Percentiles rank a stretch among this genome's conserved stretches.
Evolutionary conservation across 1,140 invertebrate species (phyloP).

Genomic region (Megalopta genalis): DNA sequence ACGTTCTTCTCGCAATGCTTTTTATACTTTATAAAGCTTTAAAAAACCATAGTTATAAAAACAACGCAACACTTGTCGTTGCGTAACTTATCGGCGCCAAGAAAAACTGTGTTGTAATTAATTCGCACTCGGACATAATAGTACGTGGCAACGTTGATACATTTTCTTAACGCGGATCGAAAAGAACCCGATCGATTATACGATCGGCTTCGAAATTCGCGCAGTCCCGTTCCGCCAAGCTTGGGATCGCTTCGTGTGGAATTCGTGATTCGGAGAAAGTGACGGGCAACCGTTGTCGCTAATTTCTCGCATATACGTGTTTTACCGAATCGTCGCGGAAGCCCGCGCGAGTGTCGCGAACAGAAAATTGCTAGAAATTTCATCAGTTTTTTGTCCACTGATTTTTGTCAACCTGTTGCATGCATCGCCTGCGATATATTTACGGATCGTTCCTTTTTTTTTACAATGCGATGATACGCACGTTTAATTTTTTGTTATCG

Average conservation of each 20-base stretch:
- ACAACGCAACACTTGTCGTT: slow-evolving; percentile 2
- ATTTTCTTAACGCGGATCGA: background rate
- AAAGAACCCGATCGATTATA: background rate
- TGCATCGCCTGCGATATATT: slow-evolving; percentile 33
- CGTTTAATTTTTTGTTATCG: background rate
- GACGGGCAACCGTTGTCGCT: slow-evolving; percentile 24
- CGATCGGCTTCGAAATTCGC: too few relatives aligned
- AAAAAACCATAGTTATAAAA: slow-evolving; percentile 26
- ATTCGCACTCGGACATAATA: background rate
- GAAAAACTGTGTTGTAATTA: slow-evolving; percentile 23
- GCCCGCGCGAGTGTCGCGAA: background rate
- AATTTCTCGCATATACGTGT: slow-evolving; percentile 16
- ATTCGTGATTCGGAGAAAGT: slow-evolving; percentile 54
- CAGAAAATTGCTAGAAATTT: slow-evolving; percentile 29
- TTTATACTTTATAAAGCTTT: slow-evolving; percentile 21
- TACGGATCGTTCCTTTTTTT: background rate
- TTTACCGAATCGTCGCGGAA: slow-evolving; percentile 10
- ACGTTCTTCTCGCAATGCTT: background rate
- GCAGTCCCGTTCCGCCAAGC: background rate
- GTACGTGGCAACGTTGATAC: background rate
- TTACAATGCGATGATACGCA: background rate
- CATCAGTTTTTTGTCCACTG: slow-evolving; percentile 25
- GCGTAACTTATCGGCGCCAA: background rate
- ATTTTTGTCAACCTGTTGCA: slow-evolving; percentile 55
- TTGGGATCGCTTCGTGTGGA: slow-evolving; percentile 7